Conservation (phyloP, 1,140 invertebrate species). For the Anastatus disparis region DNA sequence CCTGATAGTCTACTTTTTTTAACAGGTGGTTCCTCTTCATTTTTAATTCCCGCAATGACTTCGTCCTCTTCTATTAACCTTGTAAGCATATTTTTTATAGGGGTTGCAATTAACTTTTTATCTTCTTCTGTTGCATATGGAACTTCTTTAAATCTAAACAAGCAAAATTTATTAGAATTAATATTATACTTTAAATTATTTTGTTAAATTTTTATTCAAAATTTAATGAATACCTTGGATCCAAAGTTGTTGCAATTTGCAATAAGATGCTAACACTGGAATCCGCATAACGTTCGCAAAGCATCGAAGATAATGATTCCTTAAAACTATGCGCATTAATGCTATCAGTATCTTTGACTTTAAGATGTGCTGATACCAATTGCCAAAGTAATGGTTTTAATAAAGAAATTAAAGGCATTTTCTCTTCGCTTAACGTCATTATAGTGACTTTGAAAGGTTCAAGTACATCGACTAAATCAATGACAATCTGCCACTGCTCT, state of each 20-base stretch:
- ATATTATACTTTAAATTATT: too few relatives aligned
- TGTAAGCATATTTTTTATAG: conserved; percentile 64
- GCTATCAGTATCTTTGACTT: conserved; percentile 64
- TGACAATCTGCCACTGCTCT: conserved; percentile 66
- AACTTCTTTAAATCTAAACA: conserved; percentile 64
- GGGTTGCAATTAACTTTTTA: conserved; percentile 57
- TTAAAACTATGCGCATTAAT: conserved; percentile 60
- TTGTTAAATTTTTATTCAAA: too few relatives aligned
- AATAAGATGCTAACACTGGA: conserved; percentile 61
- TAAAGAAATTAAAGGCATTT: conserved; percentile 67
- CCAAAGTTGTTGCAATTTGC: conserved; percentile 67
- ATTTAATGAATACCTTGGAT: conserved; percentile 69
- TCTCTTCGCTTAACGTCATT: conserved; percentile 69
- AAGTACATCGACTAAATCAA: conserved; percentile 65
- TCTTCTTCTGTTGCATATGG: conserved; percentile 66
- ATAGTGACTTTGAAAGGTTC: conserved; percentile 71
- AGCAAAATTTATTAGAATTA: conserved; percentile 4
- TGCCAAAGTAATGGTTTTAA: conserved; percentile 69
- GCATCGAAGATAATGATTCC: conserved; percentile 61
- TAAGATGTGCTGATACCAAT: conserved; percentile 66
- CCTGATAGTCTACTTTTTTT: conserved; percentile 64
- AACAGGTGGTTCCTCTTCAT: conserved; percentile 45
- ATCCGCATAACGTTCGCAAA: conserved; percentile 64
- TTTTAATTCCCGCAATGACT: conserved; percentile 40
- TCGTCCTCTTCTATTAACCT: conserved; percentile 59